These are phyloP conservation scores for Cydia amplana DNA, from an alignment of 1,140 invertebrate genomes.

Conservation along the genomic window DNA sequence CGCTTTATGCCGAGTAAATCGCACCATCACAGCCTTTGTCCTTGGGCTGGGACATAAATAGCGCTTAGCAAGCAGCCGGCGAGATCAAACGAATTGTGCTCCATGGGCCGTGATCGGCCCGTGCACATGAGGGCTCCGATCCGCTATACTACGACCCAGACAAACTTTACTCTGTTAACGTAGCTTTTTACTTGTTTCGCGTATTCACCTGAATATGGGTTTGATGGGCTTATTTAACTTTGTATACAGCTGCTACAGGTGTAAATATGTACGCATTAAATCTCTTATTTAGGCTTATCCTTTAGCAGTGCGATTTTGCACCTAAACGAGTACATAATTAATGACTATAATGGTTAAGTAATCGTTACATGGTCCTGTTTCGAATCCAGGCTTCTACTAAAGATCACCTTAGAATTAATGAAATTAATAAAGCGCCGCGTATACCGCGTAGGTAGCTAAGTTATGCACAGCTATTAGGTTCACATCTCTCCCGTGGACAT, in stretches of 20 bases:
- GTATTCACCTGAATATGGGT: slow-evolving; percentile 25
- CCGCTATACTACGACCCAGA: slow-evolving; percentile 40
- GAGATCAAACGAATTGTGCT: slow-evolving; percentile 76
- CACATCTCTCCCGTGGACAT: no score
- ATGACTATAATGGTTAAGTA: no score
- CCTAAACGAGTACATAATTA: no score
- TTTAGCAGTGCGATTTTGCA: neutral
- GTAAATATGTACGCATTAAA: neutral
- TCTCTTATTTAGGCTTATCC: neutral
- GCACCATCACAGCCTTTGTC: slow-evolving; percentile 47
- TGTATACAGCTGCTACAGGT: no score
- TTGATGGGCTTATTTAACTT: neutral
- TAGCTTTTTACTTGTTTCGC: slow-evolving; percentile 27
- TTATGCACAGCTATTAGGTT: no score
- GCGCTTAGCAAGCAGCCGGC: slow-evolving; percentile 58
- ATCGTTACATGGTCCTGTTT: no score
- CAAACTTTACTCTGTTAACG: slow-evolving; percentile 27
- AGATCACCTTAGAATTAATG: no score
- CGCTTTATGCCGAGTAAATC: slow-evolving; percentile 22
- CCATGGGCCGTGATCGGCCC: slow-evolving; percentile 63
- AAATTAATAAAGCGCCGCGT: no score
- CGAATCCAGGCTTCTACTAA: no score
- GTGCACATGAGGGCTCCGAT: slow-evolving; percentile 64
- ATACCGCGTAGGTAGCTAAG: no score
- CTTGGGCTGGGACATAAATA: slow-evolving; percentile 62